Base-by-base conservation (phyloP, 1,140 invertebrate species). In the Chrysopa pallens region DNA sequence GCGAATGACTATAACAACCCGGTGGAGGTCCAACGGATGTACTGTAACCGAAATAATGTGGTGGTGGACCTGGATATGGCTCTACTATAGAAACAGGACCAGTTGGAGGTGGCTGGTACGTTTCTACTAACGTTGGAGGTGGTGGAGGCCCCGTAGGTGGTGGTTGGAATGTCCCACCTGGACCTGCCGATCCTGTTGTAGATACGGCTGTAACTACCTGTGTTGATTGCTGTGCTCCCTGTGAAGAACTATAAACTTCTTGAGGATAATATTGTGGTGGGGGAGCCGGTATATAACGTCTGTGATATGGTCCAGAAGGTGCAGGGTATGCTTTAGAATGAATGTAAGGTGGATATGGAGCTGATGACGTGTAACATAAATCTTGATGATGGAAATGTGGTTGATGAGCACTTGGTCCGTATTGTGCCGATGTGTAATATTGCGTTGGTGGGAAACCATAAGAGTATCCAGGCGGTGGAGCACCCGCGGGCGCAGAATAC, bases 1-100 rank as follows among this genome's bases (percentile, higher is more conserved):
- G 74, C 44, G 75, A 72, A 48, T 80, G 79, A 39, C 77, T 71
- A 50, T 78, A 78, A 48, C 79, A 80, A 8, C 77, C 68, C 14
- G 63, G 64, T 49, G 69, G 73, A 53, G 63, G 72, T 52, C 60
- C 69, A 54, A 60, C 66, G 2, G 17, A 23, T 13, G 73, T 72
- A 50, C 75, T 67, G 51, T 77, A 75, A 17, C 65, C 66, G 48
- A 78, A 70, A 57, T 80, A 76, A 58, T 73, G 76, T 52, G 71
- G 68, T 45, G 71, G 68, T 41, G 73, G 72, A 5, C 64, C 67
- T 12, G 64, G 64, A 50, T 68, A 64, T 39, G 65, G 57, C 52
- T 69, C 68, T 39, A 68, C 53, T 37, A 58, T 44, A 29, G 57
- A 49, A 13, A 56, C 50, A 27, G 46, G 46, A 27, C 38, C 48